These are phyloP conservation scores for Poicephalus gulielmi DNA, from an alignment of 2,113 vertebrate species.

Conservation along the genomic window DNA sequence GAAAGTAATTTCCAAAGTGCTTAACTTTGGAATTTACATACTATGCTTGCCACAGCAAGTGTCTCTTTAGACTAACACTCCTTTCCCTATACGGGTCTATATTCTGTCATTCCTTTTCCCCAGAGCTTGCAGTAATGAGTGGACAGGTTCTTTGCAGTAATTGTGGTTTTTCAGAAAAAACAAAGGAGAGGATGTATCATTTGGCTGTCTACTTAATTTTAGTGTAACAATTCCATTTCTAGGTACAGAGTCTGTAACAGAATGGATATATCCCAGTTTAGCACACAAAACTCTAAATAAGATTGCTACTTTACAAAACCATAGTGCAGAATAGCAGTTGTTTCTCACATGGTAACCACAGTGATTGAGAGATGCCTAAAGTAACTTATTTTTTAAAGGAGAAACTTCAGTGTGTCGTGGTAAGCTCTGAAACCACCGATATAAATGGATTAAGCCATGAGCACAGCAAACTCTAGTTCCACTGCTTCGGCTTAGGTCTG, in stretches of 20 bases:
- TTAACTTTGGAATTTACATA: slow-evolving; percentile 56
- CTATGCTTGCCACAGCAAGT: slow-evolving; percentile 53
- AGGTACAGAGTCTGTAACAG: slow-evolving; percentile 50
- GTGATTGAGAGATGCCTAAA: slow-evolving; percentile 48
- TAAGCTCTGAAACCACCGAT: slow-evolving; percentile 39
- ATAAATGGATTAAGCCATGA: slow-evolving; percentile 30
- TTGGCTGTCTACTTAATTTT: slow-evolving; percentile 68
- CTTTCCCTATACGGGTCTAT: not conserved
- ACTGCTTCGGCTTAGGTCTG: slow-evolving; percentile 45
- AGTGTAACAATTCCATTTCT: slow-evolving; percentile 70
- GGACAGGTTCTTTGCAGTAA: slow-evolving; percentile 51
- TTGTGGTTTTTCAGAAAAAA: slow-evolving; percentile 65
- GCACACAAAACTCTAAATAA: slow-evolving; percentile 54
- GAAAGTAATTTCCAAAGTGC: slow-evolving; percentile 53
- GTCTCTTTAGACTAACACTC: not conserved
- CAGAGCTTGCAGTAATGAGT: slow-evolving; percentile 33
- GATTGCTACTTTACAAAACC: slow-evolving; percentile 68
- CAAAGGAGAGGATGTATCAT: slow-evolving; percentile 54
- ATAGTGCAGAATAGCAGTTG: slow-evolving; percentile 65
- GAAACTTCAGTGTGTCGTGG: slow-evolving; percentile 1
- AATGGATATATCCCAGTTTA: slow-evolving; percentile 40
- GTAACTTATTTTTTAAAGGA: slow-evolving; percentile 44
- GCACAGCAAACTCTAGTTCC: slow-evolving; percentile 34
- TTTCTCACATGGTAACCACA: slow-evolving; percentile 40
- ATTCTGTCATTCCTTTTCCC: slow-evolving; percentile 39